Evolutionary conservation across 2,888 invertebrate species (phyloP).

Genomic region (Stenotaenia linearis): DNA sequence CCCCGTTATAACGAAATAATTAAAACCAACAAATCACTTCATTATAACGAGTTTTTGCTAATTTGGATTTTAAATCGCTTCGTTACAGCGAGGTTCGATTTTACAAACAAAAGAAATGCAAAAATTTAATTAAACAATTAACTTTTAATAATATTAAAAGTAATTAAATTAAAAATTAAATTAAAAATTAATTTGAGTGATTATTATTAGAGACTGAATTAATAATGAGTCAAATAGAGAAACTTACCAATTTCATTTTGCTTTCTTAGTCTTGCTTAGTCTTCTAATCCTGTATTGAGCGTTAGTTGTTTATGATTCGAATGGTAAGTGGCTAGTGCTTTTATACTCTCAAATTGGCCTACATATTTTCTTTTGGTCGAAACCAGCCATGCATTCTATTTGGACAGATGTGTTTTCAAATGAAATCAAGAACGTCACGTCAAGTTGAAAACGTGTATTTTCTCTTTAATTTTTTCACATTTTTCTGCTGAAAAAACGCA

Average conservation of each 20-base stretch:
- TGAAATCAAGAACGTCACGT: neutral
- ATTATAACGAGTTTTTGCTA: no score
- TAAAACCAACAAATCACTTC: no score
- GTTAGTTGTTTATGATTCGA: neutral
- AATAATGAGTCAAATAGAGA: neutral
- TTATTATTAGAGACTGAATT: neutral
- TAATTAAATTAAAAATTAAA: neutral
- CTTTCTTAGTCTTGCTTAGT: neutral
- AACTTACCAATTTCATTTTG: neutral
- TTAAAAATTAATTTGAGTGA: neutral
- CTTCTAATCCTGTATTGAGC: neutral
- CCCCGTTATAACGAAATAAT: neutral
- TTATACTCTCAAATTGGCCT: neutral
- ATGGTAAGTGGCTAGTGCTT: neutral
- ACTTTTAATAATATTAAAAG: no score
- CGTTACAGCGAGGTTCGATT: no score
- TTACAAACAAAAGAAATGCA: no score
- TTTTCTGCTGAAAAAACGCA: neutral
- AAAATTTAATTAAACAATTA: no score
- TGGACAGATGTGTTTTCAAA: neutral
- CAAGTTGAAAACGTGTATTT: neutral
- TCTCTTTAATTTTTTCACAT: neutral
- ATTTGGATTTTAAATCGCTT: no score
- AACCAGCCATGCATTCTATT: neutral
- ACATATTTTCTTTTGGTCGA: neutral